Evolutionary conservation across 30 jellyfish, hydroid and myxozoan species (phyloP).

Genomic region (Aurelia sp.): DNA sequence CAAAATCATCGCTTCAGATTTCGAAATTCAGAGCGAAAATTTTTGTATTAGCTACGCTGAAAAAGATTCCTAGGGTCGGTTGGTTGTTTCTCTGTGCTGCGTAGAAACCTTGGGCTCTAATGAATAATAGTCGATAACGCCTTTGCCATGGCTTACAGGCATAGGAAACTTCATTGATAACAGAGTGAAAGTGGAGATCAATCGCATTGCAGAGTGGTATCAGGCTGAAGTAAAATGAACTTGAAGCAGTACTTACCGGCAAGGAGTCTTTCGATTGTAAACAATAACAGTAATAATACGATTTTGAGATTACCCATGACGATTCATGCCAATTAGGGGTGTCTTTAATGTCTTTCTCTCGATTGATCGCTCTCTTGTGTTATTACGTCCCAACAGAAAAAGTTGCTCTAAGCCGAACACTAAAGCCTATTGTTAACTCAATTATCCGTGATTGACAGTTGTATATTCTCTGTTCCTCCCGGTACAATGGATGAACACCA

Average conservation of each 20-base stretch:
- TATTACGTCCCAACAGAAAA: constrained; percentile 36
- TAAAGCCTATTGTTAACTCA: constrained; percentile 71
- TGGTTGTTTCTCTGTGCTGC: neutral
- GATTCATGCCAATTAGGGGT: constrained; percentile 42
- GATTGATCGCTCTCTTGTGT: constrained; percentile 54
- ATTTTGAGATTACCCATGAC: constrained; percentile 63
- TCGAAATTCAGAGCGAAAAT: neutral
- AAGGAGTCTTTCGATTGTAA: constrained; percentile 25
- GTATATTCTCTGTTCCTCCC: constrained; percentile 41
- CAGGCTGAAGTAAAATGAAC: neutral
- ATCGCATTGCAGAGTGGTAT: too few relatives aligned
- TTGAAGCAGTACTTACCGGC: constrained; percentile 29
- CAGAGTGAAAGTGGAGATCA: too few relatives aligned
- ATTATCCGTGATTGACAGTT: constrained; percentile 72
- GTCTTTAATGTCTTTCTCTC: constrained; percentile 27
- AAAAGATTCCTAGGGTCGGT: too few relatives aligned
- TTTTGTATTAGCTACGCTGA: too few relatives aligned
- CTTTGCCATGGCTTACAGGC: constrained; percentile 22
- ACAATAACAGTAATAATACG: constrained; percentile 42
- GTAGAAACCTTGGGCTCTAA: neutral
- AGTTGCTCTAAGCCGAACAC: constrained; percentile 24
- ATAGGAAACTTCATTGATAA: neutral
- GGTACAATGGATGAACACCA: constrained; percentile 68
- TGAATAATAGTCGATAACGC: constrained; percentile 11
- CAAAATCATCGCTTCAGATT: neutral